Percentiles rank a stretch among this genome's conserved stretches.
Conservation (phyloP, 2,888 invertebrate genomes). For the Morpho achilles region DNA sequence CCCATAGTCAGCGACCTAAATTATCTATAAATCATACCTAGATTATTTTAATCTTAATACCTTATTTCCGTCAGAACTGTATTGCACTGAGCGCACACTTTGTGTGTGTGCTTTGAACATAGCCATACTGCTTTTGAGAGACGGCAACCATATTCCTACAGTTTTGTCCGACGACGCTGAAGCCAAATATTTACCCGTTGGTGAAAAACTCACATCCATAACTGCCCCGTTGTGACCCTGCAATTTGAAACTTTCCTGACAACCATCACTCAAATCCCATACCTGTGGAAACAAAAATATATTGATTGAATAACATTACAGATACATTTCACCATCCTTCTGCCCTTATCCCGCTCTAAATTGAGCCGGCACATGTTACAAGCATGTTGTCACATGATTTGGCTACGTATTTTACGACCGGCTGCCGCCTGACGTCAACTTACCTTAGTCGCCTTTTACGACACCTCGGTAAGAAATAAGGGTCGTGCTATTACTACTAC, state of each 20-base stretch:
- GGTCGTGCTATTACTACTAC: no score
- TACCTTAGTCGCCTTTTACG: no score
- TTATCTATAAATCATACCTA: no score
- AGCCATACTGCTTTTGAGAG: constrained; percentile 86
- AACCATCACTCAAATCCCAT: constrained; percentile 87
- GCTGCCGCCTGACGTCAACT: no score
- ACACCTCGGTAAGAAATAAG: no score
- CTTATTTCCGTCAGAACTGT: constrained; percentile 86
- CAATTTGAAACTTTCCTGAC: constrained; percentile 86
- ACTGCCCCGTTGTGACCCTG: constrained; percentile 87
- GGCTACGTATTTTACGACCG: no score
- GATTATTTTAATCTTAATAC: constrained; percentile 43
- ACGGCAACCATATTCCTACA: constrained; percentile 93
- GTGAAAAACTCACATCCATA: constrained; percentile 88
- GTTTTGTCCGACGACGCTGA: constrained; percentile 91
- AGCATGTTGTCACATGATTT: no score
- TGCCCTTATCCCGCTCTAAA: no score
- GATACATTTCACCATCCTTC: neutral
- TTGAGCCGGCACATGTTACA: no score
- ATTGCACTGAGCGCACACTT: constrained; percentile 89
- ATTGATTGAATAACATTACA: neutral
- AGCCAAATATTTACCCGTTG: constrained; percentile 89
- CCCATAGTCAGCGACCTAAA: no score
- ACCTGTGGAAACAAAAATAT: constrained; percentile 43
- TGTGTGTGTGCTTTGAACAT: constrained; percentile 89